Evolutionary conservation across 1,140 invertebrate genomes (phyloP).

Genomic region (Meloidogyne floridensis): DNA sequence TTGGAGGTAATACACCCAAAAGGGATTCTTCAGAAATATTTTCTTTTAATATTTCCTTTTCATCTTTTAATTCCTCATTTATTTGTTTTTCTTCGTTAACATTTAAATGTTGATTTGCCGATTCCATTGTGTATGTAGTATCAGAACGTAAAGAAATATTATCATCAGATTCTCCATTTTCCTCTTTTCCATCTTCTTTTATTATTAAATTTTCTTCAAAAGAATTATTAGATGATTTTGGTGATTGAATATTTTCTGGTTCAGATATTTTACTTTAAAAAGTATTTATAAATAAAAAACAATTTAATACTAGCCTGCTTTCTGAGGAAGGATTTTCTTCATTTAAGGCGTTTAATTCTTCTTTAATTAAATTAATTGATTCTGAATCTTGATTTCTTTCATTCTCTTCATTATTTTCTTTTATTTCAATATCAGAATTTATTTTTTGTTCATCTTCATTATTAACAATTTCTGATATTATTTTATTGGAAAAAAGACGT

Average conservation of each 20-base stretch:
- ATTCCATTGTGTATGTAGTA: constrained; percentile 29
- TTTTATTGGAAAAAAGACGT: not conserved
- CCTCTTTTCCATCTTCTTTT: constrained; percentile 23
- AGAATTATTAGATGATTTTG: not conserved
- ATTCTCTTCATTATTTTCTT: not conserved
- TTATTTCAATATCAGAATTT: not conserved
- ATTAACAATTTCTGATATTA: not conserved
- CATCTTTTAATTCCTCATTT: constrained; percentile 1
- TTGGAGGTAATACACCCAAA: constrained; percentile 16
- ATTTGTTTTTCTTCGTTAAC: not conserved
- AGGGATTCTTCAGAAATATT: not conserved
- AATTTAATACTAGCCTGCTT: not conserved
- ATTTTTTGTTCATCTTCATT: not conserved
- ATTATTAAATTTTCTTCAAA: constrained; percentile 7
- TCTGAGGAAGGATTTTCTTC: not conserved
- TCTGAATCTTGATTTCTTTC: no score
- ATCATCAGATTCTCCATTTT: constrained; percentile 2
- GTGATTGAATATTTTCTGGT: not conserved
- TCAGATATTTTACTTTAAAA: not conserved
- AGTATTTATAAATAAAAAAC: not conserved
- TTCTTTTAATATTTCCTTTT: constrained; percentile 11
- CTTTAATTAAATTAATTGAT: constrained; percentile 11
- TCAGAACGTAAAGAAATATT: constrained; percentile 25
- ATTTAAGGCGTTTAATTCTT: not conserved
- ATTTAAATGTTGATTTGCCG: not conserved